Base-by-base conservation (phyloP, 1,140 invertebrate species). In the Anoplophora glabripennis region DNA sequence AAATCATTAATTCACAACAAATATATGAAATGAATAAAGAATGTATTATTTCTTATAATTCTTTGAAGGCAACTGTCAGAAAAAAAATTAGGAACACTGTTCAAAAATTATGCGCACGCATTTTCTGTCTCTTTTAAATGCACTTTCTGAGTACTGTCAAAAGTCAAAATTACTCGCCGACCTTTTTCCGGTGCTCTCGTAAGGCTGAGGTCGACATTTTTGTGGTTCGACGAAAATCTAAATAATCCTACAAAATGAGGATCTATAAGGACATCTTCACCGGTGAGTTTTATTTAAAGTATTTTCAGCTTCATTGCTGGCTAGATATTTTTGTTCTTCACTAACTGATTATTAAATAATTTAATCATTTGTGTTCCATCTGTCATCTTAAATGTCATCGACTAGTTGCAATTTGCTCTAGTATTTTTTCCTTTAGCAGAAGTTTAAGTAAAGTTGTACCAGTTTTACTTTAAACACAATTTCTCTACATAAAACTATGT, bases 221-320 rank as follows among this genome's bases (percentile, higher is more conserved):
- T 41, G 38, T 59, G 42, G 41, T 63, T 15, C 11, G 18, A 45
- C 15, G 35, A 62, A 67, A 70, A 70, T 69, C 65, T 40, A 48
- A 60, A 66, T 57, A 82, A 87, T 88, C 86, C 82, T 83, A 75
- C 78, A 93, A 82, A 81, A 96, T 97, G 94, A 94, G 83, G 77
- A 93, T 97, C 79, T 96, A 87, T 84, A 96, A 96, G 81, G 93
- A 96, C 83, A 85, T 93, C 80, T 89, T 96, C 77, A 92, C 89
- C 61, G 91, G 92, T 94, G 84, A 84, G 75, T 77, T 55, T 61
- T 59, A 21, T 58, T 57, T 9, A 45, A 28, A n/a, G 59, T 36
- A 38, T 15, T 0, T 12, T 57, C 5, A 17, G 45, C 21, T 33
- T 18, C 11, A 1, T 11, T 53, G 40, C 17, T 14, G 9, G 4